Evolutionary conservation across 2,888 invertebrate genomes (phyloP).

Genomic region (Andrena chrysosceles): DNA sequence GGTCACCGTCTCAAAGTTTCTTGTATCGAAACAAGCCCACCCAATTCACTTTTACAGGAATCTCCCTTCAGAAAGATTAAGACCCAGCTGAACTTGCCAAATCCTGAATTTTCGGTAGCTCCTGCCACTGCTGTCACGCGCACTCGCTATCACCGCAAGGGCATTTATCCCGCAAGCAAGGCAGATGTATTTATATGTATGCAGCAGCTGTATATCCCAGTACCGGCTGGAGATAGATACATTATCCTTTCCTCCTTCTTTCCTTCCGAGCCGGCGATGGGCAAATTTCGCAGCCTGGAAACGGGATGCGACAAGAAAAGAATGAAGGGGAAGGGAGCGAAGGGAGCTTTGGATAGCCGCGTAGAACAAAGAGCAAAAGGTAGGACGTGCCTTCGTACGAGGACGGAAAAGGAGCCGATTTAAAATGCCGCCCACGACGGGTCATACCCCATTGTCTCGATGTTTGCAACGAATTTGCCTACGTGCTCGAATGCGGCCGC

Average conservation of each 20-base stretch:
- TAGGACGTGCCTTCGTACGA: constrained; percentile 49
- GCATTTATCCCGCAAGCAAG: constrained; percentile 40
- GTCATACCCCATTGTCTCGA: constrained; percentile 76
- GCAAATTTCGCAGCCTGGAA: constrained; percentile 44
- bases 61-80: background rate
- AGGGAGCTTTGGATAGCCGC: constrained; percentile 22
- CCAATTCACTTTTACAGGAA: background rate
- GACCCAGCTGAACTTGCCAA: background rate
- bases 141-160: constrained; percentile 32
- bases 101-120: constrained; percentile 39
- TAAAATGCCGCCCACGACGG: constrained; percentile 74
- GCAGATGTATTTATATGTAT: constrained; percentile 49
- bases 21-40: background rate
- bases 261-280: constrained; percentile 36
- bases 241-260: constrained; percentile 47
- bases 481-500: constrained; percentile 77
- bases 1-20: background rate
- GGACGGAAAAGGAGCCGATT: constrained; percentile 65
- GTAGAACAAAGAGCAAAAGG: constrained; percentile 54
- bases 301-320: background rate
- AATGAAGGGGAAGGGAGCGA: background rate
- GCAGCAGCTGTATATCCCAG: constrained; percentile 23
- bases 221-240: constrained; percentile 35
- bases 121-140: constrained; percentile 47
- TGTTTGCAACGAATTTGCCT: constrained; percentile 81